Evolutionary conservation across 2,888 invertebrate species (phyloP).

Genomic region (Amiota communis): DNA sequence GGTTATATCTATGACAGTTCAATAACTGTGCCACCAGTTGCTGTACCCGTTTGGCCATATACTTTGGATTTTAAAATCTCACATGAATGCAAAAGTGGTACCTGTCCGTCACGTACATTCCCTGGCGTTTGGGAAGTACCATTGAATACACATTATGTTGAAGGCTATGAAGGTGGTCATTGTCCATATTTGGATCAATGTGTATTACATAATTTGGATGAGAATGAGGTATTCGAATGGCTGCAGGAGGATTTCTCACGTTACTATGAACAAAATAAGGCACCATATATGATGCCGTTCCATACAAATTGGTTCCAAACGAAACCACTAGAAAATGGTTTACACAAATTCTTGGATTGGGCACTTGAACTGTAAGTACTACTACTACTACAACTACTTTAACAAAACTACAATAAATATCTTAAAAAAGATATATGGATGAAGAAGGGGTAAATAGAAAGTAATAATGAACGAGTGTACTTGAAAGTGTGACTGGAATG

Average conservation of each 20-base stretch:
- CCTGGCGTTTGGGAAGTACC: slow-evolving; percentile 97
- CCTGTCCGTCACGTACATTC: slow-evolving; percentile 92
- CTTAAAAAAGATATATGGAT: background rate
- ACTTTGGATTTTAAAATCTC: slow-evolving; percentile 94
- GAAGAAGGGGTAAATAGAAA: background rate
- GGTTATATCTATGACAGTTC: slow-evolving; percentile 95
- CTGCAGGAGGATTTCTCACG: slow-evolving; percentile 90
- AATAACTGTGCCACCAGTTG: slow-evolving; percentile 86
- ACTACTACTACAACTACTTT: no score
- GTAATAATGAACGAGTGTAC: no score
- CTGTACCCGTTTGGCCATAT: slow-evolving; percentile 93
- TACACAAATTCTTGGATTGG: slow-evolving; percentile 91
- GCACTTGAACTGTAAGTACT: slow-evolving; percentile 80
- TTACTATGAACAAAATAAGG: slow-evolving; percentile 88
- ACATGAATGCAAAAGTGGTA: slow-evolving; percentile 92
- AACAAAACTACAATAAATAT: no score
- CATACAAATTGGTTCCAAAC: slow-evolving; percentile 98
- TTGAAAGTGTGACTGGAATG: no score
- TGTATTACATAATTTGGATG: slow-evolving; percentile 90
- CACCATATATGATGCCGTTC: slow-evolving; percentile 96
- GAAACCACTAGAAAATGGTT: slow-evolving; percentile 85
- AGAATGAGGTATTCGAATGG: slow-evolving; percentile 87
- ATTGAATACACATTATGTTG: slow-evolving; percentile 90
- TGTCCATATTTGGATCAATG: slow-evolving; percentile 94
- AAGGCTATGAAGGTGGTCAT: slow-evolving; percentile 91